Evolutionary conservation across 2,113 vertebrate genomes (phyloP).

Genomic region (Gallinago jamesoni): DNA sequence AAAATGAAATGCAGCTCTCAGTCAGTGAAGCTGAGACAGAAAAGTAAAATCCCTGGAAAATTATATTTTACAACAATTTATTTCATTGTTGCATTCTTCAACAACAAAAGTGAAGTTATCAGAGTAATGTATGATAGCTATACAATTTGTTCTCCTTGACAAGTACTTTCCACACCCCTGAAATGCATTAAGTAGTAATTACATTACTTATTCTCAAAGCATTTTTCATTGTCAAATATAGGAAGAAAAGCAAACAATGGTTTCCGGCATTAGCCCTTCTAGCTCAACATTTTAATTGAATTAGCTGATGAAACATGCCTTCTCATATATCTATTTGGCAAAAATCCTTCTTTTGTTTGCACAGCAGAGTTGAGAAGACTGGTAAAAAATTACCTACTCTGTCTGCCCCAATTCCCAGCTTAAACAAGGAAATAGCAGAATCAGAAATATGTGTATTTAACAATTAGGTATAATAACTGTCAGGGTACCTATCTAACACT

Average conservation of each 20-base stretch:
- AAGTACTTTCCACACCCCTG: neutral
- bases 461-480: neutral
- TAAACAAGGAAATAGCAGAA: neutral
- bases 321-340: neutral
- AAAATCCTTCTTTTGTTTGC: neutral
- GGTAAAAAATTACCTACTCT: neutral
- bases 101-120: neutral
- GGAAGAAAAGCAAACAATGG: neutral
- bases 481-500: neutral
- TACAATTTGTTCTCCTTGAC: neutral
- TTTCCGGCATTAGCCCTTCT: neutral
- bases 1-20: conserved; percentile 10
- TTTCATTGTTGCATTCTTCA: neutral
- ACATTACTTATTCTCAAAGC: neutral
- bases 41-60: neutral
- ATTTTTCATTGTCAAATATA: conserved; percentile 25
- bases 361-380: neutral
- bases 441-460: neutral
- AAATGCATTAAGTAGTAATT: neutral
- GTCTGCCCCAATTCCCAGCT: neutral
- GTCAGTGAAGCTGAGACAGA: neutral
- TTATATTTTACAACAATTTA: neutral
- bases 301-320: neutral
- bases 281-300: neutral
- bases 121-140: neutral